These are phyloP conservation scores for Beroe forskalii DNA, from an alignment of 37 sponge, comb jelly and placozoan genomes.

Conservation along the genomic window DNA sequence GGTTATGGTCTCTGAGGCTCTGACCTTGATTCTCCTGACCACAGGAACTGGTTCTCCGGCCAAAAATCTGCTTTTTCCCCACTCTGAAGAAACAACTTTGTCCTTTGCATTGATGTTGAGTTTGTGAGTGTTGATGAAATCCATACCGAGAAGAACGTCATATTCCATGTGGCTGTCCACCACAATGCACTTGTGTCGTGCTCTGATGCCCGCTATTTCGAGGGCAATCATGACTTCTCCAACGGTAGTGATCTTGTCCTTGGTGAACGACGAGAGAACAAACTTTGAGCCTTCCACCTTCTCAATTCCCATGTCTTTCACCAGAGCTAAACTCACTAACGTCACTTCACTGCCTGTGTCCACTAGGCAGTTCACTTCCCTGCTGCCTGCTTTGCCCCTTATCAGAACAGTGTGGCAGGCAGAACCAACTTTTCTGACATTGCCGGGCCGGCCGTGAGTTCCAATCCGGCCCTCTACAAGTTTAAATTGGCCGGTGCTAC, in stretches of 20 bases:
- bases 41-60: not conserved
- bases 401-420: not conserved
- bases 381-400: not conserved
- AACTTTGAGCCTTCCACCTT: not conserved
- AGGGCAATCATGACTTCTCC: conserved; percentile 5
- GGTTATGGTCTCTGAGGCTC: not conserved
- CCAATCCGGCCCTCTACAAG: conserved; percentile 29
- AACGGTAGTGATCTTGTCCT: not conserved
- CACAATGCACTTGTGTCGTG: conserved; percentile 18
- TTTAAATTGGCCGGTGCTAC: not conserved
- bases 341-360: too few relatives aligned
- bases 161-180: conserved; percentile 29
- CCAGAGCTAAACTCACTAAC: not conserved
- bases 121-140: not conserved
- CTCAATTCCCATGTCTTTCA: not conserved
- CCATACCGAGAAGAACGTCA: conserved; percentile 46
- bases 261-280: conserved; percentile 13
- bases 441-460: not conserved
- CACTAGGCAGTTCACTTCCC: not conserved
- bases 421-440: not conserved
- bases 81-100: not conserved
- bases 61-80: not conserved
- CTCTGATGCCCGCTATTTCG: not conserved
- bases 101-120: not conserved
- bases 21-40: not conserved